Percentiles rank a stretch among this genome's conserved stretches.
phyloP scores from a whole-genome alignment of 2,113 vertebrate genomes.

The Pipra filicauda region DNA sequence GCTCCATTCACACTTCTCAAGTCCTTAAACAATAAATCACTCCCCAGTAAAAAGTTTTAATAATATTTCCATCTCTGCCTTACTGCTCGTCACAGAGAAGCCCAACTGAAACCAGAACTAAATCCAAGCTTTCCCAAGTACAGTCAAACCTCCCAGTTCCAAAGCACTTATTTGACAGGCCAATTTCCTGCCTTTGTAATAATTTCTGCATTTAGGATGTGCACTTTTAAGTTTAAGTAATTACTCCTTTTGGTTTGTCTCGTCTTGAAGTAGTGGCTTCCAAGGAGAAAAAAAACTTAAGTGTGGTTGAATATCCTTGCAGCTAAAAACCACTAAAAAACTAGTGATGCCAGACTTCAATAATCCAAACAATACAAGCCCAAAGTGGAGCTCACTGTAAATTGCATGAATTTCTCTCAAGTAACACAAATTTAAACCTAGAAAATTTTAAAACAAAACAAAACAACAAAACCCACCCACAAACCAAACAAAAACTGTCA shows the following conservation, averaged over 20 bases:
- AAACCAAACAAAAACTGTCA: not conserved
- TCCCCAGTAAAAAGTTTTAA: not conserved
- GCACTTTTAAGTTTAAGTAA: not conserved
- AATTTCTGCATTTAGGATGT: not conserved
- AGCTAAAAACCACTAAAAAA: not conserved
- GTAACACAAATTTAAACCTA: not conserved
- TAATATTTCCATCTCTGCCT: not conserved
- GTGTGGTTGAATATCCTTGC: not conserved
- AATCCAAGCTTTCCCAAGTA: not conserved
- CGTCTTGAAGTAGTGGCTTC: not conserved
- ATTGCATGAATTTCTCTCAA: not conserved
- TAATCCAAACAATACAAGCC: not conserved
- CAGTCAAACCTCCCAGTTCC: not conserved
- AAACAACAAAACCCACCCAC: not conserved
- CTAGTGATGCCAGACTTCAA: not conserved
- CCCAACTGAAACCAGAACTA: not conserved
- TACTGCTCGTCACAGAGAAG: not conserved
- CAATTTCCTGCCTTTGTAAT: not conserved
- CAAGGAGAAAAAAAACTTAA: not conserved
- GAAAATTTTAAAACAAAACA: not conserved
- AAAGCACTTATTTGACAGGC: not conserved
- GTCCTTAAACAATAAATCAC: not conserved
- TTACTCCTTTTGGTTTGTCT: not conserved
- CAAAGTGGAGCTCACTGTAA: not conserved
- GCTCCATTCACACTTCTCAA: not conserved